Evolutionary conservation across 2,797 vertebrate genomes (phyloP).

Genomic region (Eulemur mongoz): DNA sequence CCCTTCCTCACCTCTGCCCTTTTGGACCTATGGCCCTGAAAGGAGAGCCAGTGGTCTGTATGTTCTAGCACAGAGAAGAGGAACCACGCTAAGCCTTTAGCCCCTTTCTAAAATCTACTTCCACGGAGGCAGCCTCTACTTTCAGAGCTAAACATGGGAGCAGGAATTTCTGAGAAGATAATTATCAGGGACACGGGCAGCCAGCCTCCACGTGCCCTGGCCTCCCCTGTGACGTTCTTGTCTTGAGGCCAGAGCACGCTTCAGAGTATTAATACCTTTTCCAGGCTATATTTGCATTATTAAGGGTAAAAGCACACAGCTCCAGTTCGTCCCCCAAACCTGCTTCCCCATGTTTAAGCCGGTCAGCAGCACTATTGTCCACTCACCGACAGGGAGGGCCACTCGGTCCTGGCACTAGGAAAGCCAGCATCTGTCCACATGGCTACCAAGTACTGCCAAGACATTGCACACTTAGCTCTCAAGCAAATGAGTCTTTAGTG

Average conservation of each 20-base stretch:
- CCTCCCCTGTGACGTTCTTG: neutral
- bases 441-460: neutral
- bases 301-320: neutral
- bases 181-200: neutral
- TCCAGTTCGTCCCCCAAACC: neutral
- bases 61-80: neutral
- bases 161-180: neutral
- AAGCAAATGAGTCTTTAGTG: neutral
- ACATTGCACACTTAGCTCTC: neutral
- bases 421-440: neutral
- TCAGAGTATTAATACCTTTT: neutral
- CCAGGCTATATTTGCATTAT: neutral
- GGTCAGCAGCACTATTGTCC: neutral
- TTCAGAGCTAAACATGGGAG: neutral
- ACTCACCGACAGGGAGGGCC: neutral
- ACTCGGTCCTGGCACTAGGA: neutral
- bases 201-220: neutral
- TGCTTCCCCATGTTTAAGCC: neutral
- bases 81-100: neutral
- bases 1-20: neutral
- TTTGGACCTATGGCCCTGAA: neutral
- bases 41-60: neutral
- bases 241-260: neutral
- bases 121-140: neutral
- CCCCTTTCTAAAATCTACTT: neutral